Evolutionary conservation across 1,140 invertebrate species (phyloP).

Genomic region (Drosophila trapezifrons): DNA sequence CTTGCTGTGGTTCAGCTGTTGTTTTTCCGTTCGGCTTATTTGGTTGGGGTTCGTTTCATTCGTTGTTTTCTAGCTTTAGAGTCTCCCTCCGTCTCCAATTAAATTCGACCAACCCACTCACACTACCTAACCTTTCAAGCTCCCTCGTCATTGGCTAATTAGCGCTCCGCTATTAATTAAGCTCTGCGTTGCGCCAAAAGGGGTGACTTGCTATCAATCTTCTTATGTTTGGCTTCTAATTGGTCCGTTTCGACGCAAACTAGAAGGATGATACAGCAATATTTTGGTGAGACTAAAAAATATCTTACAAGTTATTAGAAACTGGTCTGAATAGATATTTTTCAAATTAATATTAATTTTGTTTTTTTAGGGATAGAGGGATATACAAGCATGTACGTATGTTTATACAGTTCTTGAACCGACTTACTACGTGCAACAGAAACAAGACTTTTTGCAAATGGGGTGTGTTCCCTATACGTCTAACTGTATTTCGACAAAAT

Average conservation of each 20-base stretch:
- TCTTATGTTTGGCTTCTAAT: slow-evolving; percentile 46
- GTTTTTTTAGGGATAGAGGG: too few species aligned
- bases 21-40: slow-evolving; percentile 27
- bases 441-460: too few species aligned
- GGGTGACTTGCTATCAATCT: slow-evolving; percentile 35
- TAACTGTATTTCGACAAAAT: too few species aligned
- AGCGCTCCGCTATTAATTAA: slow-evolving; percentile 57
- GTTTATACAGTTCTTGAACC: too few species aligned
- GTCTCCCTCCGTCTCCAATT: slow-evolving; percentile 8
- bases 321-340: background rate
- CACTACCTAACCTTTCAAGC: slow-evolving; percentile 2
- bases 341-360: too few species aligned
- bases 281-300: background rate
- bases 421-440: too few species aligned
- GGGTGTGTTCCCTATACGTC: too few species aligned
- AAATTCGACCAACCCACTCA: slow-evolving; percentile 6
- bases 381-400: too few species aligned
- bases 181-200: slow-evolving; percentile 22
- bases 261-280: background rate
- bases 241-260: slow-evolving; percentile 17
- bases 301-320: too few species aligned
- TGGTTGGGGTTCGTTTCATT: slow-evolving; percentile 14
- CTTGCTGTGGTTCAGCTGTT: background rate
- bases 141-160: slow-evolving; percentile 76
- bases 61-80: slow-evolving; percentile 2